Percentiles rank a stretch among this genome's conserved stretches.
These are phyloP conservation scores for Oreohelix idahoensis DNA, from an alignment of 1,140 invertebrate species.

Conservation along the genomic window DNA sequence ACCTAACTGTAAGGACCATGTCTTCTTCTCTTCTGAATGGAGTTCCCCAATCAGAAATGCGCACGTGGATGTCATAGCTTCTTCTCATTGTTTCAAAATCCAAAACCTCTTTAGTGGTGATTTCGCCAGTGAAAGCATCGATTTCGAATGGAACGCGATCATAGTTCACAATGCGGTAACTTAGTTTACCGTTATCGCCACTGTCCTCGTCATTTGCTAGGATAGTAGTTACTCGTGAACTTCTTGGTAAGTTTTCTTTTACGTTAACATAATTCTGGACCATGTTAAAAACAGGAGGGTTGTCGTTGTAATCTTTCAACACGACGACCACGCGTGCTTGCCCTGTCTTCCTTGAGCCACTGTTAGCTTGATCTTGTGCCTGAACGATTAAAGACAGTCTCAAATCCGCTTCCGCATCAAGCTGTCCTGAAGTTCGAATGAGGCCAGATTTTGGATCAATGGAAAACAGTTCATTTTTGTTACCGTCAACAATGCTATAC, in stretches of 20 bases:
- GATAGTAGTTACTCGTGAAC: slow-evolving; percentile 86
- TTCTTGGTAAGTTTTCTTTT: slow-evolving; percentile 87
- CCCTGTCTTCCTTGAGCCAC: slow-evolving; percentile 85
- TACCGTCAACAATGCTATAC: slow-evolving; percentile 81
- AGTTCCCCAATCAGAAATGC: slow-evolving; percentile 94
- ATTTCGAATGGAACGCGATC: slow-evolving; percentile 91
- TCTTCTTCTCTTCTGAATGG: slow-evolving; percentile 92
- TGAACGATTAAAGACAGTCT: slow-evolving; percentile 58
- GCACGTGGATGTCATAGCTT: slow-evolving; percentile 84
- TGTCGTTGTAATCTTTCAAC: slow-evolving; percentile 72
- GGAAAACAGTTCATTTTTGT: slow-evolving; percentile 60
- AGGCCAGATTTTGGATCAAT: slow-evolving; percentile 83
- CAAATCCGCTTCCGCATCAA: slow-evolving; percentile 63
- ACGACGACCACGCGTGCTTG: slow-evolving; percentile 65
- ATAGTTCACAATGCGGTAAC: slow-evolving; percentile 92
- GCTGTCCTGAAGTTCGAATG: slow-evolving; percentile 81
- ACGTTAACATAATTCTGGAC: slow-evolving; percentile 67
- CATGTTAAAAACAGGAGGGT: slow-evolving; percentile 65
- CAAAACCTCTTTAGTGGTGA: slow-evolving; percentile 85
- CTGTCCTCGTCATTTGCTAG: slow-evolving; percentile 89
- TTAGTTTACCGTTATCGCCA: slow-evolving; percentile 95
- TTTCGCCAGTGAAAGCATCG: slow-evolving; percentile 92
- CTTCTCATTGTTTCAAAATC: slow-evolving; percentile 93
- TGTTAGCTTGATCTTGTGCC: slow-evolving; percentile 80
- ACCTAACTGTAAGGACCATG: slow-evolving; percentile 84